Conservation (phyloP, 2,113 vertebrate species). For the Arothron firmamentum region DNA sequence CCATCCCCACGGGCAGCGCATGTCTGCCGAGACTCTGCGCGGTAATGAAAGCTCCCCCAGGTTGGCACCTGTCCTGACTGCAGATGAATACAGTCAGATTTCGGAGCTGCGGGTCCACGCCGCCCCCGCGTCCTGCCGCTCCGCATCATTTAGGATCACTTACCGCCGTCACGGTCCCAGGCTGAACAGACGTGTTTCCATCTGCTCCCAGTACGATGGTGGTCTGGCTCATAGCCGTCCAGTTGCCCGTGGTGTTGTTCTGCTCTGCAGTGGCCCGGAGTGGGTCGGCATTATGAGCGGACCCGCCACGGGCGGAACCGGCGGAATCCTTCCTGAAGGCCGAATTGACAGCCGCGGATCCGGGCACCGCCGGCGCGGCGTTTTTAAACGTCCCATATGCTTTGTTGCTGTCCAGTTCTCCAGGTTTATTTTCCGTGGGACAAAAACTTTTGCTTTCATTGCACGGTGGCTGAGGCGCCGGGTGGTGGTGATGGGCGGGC, state of each 20-base stretch:
- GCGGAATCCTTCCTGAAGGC: slow-evolving; percentile 71
- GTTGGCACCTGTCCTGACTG: too few species aligned
- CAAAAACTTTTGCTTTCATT: slow-evolving; percentile 78
- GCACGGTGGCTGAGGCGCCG: slow-evolving; percentile 66
- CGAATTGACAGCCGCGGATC: slow-evolving; percentile 65
- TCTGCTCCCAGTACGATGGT: slow-evolving; percentile 93
- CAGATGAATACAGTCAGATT: neutral
- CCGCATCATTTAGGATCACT: slow-evolving; percentile 62
- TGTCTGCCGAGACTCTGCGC: too few species aligned
- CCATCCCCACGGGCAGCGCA: too few species aligned
- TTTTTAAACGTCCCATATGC: slow-evolving; percentile 85
- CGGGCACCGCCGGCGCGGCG: slow-evolving; percentile 66
- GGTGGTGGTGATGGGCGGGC: slow-evolving; percentile 49
- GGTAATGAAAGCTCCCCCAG: too few species aligned
- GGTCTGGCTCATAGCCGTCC: slow-evolving; percentile 91
- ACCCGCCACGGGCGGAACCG: slow-evolving; percentile 75
- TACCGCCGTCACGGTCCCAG: slow-evolving; percentile 82
- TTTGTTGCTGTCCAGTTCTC: slow-evolving; percentile 77
- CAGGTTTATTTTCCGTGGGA: slow-evolving; percentile 73
- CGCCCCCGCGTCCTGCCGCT: too few species aligned
- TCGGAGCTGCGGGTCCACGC: neutral
- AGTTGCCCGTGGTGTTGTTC: slow-evolving; percentile 83
- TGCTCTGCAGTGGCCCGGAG: slow-evolving; percentile 73
- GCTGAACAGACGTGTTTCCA: slow-evolving; percentile 89
- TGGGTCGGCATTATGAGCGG: slow-evolving; percentile 73